phyloP scores from a whole-genome alignment of 2,888 invertebrate genomes.

The Mythimna vitellina region DNA sequence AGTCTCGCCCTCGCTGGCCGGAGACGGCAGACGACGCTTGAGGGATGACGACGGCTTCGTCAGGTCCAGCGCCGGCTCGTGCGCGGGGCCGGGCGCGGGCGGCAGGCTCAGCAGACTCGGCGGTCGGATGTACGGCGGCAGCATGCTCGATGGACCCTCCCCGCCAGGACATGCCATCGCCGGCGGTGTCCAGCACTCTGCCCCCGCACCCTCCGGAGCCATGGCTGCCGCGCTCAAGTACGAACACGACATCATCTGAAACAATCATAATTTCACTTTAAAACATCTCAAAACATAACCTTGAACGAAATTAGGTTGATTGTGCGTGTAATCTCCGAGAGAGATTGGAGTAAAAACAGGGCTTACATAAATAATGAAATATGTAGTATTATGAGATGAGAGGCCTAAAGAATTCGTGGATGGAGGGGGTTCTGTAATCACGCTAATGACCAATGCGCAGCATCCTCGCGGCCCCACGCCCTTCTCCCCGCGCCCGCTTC shows the following conservation, averaged over 20 bases:
- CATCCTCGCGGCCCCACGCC: slow-evolving; percentile 65
- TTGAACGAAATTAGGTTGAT: slow-evolving; percentile 76
- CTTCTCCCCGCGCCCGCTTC: slow-evolving; percentile 65
- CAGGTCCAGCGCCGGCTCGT: slow-evolving; percentile 84
- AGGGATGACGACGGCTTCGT: slow-evolving; percentile 76
- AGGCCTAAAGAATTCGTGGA: slow-evolving; percentile 89
- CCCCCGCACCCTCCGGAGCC: slow-evolving; percentile 77
- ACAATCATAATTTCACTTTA: slow-evolving; percentile 68
- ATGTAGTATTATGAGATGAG: slow-evolving; percentile 90
- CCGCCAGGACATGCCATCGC: slow-evolving; percentile 66
- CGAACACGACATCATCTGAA: slow-evolving; percentile 90
- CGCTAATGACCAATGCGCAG: slow-evolving; percentile 91
- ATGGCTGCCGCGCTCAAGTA: slow-evolving; percentile 83
- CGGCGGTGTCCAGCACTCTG: slow-evolving; percentile 85
- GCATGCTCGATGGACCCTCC: slow-evolving; percentile 62
- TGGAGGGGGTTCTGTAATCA: slow-evolving; percentile 87
- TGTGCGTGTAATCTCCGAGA: slow-evolving; percentile 81
- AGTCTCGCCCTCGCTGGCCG: slow-evolving; percentile 73
- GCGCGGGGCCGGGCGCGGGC: slow-evolving; percentile 48
- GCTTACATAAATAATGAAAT: slow-evolving; percentile 90
- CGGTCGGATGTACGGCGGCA: slow-evolving; percentile 64
- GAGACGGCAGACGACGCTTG: slow-evolving; percentile 69
- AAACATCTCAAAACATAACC: slow-evolving; percentile 57
- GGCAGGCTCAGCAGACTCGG: slow-evolving; percentile 56
- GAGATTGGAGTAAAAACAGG: slow-evolving; percentile 84